Conservation (phyloP, 2,888 invertebrate genomes). For the Desoria tigrina region DNA sequence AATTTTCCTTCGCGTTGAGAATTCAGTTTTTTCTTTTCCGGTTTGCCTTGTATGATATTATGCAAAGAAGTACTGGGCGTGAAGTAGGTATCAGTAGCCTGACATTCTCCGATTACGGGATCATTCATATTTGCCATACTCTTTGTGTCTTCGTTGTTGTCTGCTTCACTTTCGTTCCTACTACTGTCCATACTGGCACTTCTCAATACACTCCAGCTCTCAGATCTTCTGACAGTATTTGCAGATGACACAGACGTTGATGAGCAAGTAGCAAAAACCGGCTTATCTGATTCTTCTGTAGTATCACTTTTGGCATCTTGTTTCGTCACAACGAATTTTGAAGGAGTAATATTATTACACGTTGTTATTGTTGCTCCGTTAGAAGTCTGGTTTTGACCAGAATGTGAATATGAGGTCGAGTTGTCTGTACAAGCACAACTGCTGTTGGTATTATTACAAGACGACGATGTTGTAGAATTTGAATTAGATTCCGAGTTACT, state of each 20-base stretch:
- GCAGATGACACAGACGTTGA: constrained; percentile 6
- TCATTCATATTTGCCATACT: constrained; percentile 3
- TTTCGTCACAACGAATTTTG: neutral
- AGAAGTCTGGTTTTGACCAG: too few relatives aligned
- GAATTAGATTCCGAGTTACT: constrained; percentile 5
- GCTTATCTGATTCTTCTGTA: constrained; percentile 1
- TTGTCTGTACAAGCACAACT: neutral
- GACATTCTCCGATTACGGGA: neutral
- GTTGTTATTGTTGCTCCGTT: neutral
- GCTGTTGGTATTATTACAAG: neutral
- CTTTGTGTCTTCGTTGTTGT: neutral
- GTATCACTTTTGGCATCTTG: neutral
- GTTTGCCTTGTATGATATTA: constrained; percentile 21
- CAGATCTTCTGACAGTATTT: constrained; percentile 5
- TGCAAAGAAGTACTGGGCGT: constrained; percentile 51
- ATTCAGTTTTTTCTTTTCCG: neutral
- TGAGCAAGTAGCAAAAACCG: constrained; percentile 12
- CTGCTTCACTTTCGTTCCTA: neutral
- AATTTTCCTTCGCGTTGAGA: neutral
- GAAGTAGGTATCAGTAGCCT: constrained; percentile 34
- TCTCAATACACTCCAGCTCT: neutral
- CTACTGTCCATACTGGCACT: constrained; percentile 4
- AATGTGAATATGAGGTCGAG: neutral
- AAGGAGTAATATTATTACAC: too few relatives aligned
- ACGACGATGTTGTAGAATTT: constrained; percentile 4